Evolutionary conservation across 2,113 vertebrate genomes (phyloP).

Genomic region (Thamnophis sirtalis): DNA sequence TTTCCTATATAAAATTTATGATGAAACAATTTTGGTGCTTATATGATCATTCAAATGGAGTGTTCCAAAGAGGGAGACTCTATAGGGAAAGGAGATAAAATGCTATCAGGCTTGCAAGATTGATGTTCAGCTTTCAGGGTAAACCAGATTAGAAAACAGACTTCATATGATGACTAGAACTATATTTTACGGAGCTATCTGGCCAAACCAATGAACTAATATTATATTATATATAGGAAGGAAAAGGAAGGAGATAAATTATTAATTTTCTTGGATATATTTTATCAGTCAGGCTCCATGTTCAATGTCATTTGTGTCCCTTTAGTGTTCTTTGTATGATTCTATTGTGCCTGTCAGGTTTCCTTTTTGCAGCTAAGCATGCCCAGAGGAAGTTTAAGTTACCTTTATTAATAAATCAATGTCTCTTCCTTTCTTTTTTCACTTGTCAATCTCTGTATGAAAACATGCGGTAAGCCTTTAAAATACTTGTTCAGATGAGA

Average conservation of each 20-base stretch:
- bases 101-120: background rate
- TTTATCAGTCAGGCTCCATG: background rate
- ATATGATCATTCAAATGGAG: background rate
- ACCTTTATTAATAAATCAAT: constrained; percentile 49
- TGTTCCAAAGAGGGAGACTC: background rate
- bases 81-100: background rate
- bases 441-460: background rate
- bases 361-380: constrained; percentile 36
- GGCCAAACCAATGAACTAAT: background rate
- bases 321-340: constrained; percentile 27
- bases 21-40: background rate
- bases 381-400: constrained; percentile 17
- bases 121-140: background rate
- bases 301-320: background rate
- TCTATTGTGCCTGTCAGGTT: constrained; percentile 14
- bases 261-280: background rate
- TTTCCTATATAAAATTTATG: background rate
- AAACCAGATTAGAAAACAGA: background rate
- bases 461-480: background rate
- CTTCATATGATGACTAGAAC: background rate
- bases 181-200: background rate
- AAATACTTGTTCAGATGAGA: background rate
- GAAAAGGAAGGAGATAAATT: background rate
- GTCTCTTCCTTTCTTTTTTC: constrained; percentile 12
- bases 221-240: background rate